Evolutionary conservation across 2,888 invertebrate genomes (phyloP), one percentile per base, ranked within the genome.

Genomic region (Cylindroiulus punctatus): DNA sequence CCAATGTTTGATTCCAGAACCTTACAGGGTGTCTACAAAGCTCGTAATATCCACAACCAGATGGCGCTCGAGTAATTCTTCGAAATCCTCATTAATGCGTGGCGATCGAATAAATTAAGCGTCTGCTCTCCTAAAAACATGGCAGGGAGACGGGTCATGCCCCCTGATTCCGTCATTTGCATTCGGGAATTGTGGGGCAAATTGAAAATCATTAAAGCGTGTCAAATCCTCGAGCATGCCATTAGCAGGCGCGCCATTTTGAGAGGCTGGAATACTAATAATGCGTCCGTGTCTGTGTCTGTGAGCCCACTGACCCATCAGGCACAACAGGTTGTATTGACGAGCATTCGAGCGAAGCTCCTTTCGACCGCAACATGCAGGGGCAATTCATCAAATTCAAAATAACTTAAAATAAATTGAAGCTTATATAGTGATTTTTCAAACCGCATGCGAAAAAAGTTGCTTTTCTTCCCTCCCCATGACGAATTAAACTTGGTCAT

Each of bases 151-250:
- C 3, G 36, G 36, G 36, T 36, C 3, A 36, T 36, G 36, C 36
- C 36, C 36, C 36, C 36, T 36, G 36, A 36, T 7, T 36, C 7
- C 36, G 36, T 36, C 36, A 52, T 52, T 52, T 52, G 52, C 52
- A 52, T 52, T 17, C 12, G 52, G 14, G 52, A n/a, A 52, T 52
- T 52, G 52, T n/a, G n/a, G n/a, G 12, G 1, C n/a, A 52, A 52
- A 52, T 52, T 52, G 52, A 52, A 52, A 52, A 52, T 52, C 52
- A 52, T 52, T 52, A 52, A 52, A 52, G 52, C 52, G 52, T 52
- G n/a, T 52, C 52, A n/a, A 52, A 52, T 52, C n/a, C 5, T 52
- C 52, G 2, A 17, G 2, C 52, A 52, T 52, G n/a, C 1, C n/a
- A 44, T 44, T 44, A 10, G 44, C 12, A 17, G 44, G n/a, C n/a